Evolutionary conservation across 2,797 vertebrate genomes (phyloP).

Genomic region (Oceanodroma leucorhoa): DNA sequence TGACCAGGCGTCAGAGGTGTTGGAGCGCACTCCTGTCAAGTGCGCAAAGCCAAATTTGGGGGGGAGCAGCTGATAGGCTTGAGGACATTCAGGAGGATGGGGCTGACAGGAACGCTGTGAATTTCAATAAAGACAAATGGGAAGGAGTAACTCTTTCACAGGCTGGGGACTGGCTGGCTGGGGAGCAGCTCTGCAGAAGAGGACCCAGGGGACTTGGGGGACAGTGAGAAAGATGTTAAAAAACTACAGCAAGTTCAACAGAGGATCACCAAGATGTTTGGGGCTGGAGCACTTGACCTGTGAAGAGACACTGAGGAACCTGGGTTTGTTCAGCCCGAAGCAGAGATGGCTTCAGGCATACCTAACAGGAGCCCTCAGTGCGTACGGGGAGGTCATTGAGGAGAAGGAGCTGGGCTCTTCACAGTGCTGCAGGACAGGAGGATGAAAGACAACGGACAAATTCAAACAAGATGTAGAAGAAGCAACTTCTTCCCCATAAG

Average conservation of each 20-base stretch:
- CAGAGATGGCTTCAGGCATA: background rate
- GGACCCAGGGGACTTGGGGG: background rate
- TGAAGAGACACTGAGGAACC: background rate
- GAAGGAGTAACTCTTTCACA: background rate
- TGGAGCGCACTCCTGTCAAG: background rate
- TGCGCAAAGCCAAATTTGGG: background rate
- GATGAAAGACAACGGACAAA: background rate
- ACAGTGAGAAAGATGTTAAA: background rate
- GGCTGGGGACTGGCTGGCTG: background rate
- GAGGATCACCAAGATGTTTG: background rate
- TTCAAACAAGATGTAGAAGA: background rate
- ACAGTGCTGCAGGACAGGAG: background rate
- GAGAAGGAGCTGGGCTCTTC: background rate
- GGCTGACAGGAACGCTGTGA: background rate
- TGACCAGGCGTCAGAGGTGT: background rate
- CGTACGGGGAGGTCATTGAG: accelerated
- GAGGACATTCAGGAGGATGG: background rate
- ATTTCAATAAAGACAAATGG: background rate
- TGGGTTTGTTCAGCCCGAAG: background rate
- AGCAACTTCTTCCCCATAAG: background rate
- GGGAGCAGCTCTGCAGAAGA: background rate
- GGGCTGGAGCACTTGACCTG: background rate
- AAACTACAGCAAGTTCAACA: background rate
- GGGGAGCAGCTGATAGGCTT: background rate
- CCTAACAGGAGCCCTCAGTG: background rate